Percentiles rank a stretch among this genome's conserved stretches.
Evolutionary conservation across 2,888 invertebrate species (phyloP).

Genomic region (Heliconius ismenius): DNA sequence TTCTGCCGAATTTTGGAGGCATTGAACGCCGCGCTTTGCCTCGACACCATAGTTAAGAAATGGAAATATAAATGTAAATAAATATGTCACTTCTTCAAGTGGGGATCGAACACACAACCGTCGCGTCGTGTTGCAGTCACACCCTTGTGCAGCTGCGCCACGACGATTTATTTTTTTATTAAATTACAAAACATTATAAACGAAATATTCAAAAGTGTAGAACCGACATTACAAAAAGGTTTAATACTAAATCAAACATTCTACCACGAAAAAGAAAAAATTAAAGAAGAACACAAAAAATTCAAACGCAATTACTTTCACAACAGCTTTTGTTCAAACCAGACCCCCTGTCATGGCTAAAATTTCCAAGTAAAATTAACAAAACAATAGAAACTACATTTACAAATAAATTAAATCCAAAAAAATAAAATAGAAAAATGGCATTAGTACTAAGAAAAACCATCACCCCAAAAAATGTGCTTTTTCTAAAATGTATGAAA

Average conservation of each 20-base stretch:
- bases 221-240: slow-evolving; percentile 1
- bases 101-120: no score
- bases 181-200: background rate
- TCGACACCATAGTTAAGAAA: no score
- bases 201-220: background rate
- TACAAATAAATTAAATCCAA: slow-evolving; percentile 34
- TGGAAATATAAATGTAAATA: no score
- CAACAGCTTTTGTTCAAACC: slow-evolving; percentile 56
- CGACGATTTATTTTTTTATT: background rate
- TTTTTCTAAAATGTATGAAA: slow-evolving; percentile 66
- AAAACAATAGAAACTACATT: slow-evolving; percentile 37
- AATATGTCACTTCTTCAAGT: no score
- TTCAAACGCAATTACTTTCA: slow-evolving; percentile 51
- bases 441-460: slow-evolving; percentile 69
- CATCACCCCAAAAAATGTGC: slow-evolving; percentile 62
- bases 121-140: no score
- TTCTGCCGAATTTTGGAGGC: no score
- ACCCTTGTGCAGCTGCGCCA: no score
- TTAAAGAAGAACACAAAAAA: slow-evolving; percentile 50
- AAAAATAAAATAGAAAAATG: slow-evolving; percentile 56
- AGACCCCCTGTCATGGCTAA: slow-evolving; percentile 64
- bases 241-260: background rate
- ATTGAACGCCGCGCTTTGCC: no score
- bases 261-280: slow-evolving; percentile 41
- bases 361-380: slow-evolving; percentile 63